These are phyloP conservation scores for Liopterus haemorrhoidalis DNA, from an alignment of 2,888 invertebrate species.

Conservation along the genomic window DNA sequence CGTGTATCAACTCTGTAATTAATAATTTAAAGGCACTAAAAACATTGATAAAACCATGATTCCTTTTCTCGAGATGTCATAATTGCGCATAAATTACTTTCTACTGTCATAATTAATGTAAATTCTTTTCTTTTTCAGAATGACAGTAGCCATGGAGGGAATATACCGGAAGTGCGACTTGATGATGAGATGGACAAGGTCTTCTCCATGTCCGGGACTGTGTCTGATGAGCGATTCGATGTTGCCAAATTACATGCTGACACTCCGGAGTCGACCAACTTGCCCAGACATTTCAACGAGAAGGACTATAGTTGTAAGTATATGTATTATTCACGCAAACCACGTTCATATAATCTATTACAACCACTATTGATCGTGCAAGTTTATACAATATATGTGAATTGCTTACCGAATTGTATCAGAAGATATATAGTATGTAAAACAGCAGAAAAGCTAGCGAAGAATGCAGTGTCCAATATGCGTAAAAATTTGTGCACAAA, in stretches of 20 bases:
- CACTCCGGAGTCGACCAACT: slow-evolving; percentile 34
- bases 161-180: slow-evolving; percentile 59
- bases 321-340: too few species aligned
- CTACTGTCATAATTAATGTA: too few species aligned
- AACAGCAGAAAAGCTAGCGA: neutral
- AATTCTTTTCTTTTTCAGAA: slow-evolving; percentile 40
- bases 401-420: neutral
- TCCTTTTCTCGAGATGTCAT: too few species aligned
- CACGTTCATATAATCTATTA: neutral
- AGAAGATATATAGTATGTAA: neutral
- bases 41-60: too few species aligned
- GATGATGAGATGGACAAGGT: slow-evolving; percentile 88
- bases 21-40: too few species aligned
- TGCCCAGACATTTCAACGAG: slow-evolving; percentile 44
- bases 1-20: too few species aligned
- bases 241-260: slow-evolving; percentile 46
- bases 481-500: neutral
- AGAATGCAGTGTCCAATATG: neutral
- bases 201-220: slow-evolving; percentile 62
- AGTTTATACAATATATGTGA: neutral
- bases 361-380: neutral
- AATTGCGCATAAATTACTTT: too few species aligned
- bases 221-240: slow-evolving; percentile 55
- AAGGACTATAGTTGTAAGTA: slow-evolving; percentile 46
- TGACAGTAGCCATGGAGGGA: slow-evolving; percentile 37